A percentile compares a stretch with the other conserved stretches of the same genome.
These are phyloP conservation scores for Caerostris darwini DNA, from an alignment of 1,140 invertebrate species.

Conservation along the genomic window DNA sequence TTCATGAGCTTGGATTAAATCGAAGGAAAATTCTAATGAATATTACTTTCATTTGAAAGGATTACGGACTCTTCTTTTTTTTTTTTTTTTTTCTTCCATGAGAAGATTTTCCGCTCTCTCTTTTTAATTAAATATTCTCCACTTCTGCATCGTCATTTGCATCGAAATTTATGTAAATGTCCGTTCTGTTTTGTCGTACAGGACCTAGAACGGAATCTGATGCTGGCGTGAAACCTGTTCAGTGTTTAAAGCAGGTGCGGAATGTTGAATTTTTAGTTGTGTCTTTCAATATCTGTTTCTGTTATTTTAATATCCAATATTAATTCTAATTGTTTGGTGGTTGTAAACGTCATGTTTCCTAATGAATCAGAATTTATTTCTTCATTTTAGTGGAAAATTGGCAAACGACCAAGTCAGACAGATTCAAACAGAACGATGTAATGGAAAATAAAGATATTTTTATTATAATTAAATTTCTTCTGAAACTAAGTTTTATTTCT, in stretches of 20 bases:
- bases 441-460: no score
- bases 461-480: no score
- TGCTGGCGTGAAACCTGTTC: not conserved
- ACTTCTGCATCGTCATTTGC: not conserved
- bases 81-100: not conserved
- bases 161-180: conserved; percentile 19
- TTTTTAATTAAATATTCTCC: conserved; percentile 42
- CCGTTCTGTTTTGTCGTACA: not conserved
- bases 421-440: no score
- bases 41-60: conserved; percentile 32
- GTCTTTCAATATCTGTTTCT: no score
- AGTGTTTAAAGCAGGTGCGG: not conserved
- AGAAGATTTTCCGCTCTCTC: not conserved
- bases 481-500: no score
- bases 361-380: no score
- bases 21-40: conserved; percentile 32
- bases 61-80: not conserved
- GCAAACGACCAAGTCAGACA: no score
- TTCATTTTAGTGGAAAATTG: no score
- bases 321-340: no score
- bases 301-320: no score
- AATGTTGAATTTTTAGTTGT: not conserved
- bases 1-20: conserved; percentile 45
- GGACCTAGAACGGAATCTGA: not conserved
- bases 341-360: no score